These are phyloP conservation scores for Lacanobia wlatinum DNA, from an alignment of 2,888 invertebrate species.

Conservation along the genomic window DNA sequence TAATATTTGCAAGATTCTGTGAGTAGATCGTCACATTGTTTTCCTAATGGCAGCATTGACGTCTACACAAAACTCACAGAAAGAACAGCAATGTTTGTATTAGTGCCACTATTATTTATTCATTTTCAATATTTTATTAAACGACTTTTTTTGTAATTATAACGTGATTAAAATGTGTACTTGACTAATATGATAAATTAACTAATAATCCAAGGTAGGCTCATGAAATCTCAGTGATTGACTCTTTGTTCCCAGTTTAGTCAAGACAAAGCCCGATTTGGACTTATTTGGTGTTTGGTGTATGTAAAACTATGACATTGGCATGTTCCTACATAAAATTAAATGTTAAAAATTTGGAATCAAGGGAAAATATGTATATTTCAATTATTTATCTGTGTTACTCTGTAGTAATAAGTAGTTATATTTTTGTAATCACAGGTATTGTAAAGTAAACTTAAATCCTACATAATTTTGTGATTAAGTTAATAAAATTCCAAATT, in stretches of 20 bases:
- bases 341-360: slow-evolving; percentile 71
- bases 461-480: slow-evolving; percentile 59
- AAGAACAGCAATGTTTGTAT: slow-evolving; percentile 15
- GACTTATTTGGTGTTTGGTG: slow-evolving; percentile 63
- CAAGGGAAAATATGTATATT: slow-evolving; percentile 76
- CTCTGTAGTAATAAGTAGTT: slow-evolving; percentile 83
- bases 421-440: slow-evolving; percentile 87
- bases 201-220: slow-evolving; percentile 43
- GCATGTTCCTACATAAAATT: slow-evolving; percentile 80
- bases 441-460: slow-evolving; percentile 71
- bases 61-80: slow-evolving; percentile 31
- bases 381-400: slow-evolving; percentile 84
- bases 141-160: slow-evolving; percentile 20
- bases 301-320: slow-evolving; percentile 71
- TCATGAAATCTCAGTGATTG: slow-evolving; percentile 52
- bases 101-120: slow-evolving; percentile 48
- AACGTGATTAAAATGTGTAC: slow-evolving; percentile 43
- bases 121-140: slow-evolving; percentile 37
- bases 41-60: slow-evolving; percentile 30
- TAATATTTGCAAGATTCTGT: slow-evolving; percentile 30
- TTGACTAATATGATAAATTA: slow-evolving; percentile 46
- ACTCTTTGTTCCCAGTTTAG: slow-evolving; percentile 44
- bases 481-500: slow-evolving; percentile 63
- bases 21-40: slow-evolving; percentile 32
- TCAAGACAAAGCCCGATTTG: slow-evolving; percentile 36